phyloP scores from a whole-genome alignment of 2,888 invertebrate genomes.

The Sinodicranocentrus sp. region DNA sequence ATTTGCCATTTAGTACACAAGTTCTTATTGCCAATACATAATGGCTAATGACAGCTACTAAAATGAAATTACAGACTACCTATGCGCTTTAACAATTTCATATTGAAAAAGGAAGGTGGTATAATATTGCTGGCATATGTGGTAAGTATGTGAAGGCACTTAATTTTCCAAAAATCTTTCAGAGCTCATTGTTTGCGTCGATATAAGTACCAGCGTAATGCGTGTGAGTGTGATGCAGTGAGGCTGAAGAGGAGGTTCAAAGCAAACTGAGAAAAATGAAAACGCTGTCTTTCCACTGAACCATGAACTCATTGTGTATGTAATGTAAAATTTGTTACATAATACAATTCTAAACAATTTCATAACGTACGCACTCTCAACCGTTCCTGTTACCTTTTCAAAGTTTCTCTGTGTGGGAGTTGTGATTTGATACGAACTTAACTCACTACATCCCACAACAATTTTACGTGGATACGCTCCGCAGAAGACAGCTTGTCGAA shows the following conservation, averaged over 20 bases:
- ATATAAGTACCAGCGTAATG: too few relatives aligned
- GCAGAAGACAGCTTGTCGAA: slow-evolving; percentile 1
- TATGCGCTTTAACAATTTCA: slow-evolving; percentile 10
- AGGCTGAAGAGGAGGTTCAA: too few relatives aligned
- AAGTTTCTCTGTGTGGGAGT: neutral
- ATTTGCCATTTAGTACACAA: too few relatives aligned
- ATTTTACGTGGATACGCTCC: slow-evolving; percentile 24
- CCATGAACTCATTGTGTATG: slow-evolving; percentile 20
- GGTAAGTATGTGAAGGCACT: neutral
- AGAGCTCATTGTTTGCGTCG: neutral
- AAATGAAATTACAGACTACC: too few relatives aligned
- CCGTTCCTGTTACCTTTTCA: slow-evolving; percentile 1
- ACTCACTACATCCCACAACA: slow-evolving; percentile 17
- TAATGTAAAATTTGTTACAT: neutral
- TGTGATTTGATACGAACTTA: neutral
- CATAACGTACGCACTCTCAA: slow-evolving; percentile 12
- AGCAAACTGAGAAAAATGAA: slow-evolving; percentile 3
- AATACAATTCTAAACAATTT: slow-evolving; percentile 20
- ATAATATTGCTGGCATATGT: slow-evolving; percentile 12
- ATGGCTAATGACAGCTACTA: too few relatives aligned
- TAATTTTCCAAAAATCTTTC: slow-evolving; percentile 9
- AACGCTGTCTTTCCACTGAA: slow-evolving; percentile 19
- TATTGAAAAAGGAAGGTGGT: slow-evolving; percentile 3
- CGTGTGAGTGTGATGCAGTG: too few relatives aligned
- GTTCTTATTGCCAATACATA: too few relatives aligned